Percentiles rank a stretch among this genome's conserved stretches.
phyloP scores from a whole-genome alignment of 2,113 vertebrate genomes.

The Heliornis fulica region DNA sequence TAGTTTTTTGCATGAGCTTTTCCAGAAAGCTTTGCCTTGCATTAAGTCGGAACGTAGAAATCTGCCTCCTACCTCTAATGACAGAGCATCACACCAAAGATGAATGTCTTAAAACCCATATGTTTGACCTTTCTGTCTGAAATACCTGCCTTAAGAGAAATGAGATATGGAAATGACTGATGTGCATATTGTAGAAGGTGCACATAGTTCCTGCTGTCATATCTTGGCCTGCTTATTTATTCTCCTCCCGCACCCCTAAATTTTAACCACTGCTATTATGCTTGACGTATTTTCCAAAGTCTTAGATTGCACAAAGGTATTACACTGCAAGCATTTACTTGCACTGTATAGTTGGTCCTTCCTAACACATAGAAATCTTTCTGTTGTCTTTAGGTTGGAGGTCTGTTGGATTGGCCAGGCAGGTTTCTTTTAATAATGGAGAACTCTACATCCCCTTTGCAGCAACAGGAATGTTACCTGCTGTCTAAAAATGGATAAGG shows the following conservation, averaged over 20 bases:
- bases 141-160: background rate
- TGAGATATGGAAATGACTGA: background rate
- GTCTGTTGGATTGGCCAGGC: background rate
- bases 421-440: background rate
- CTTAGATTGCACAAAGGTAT: background rate
- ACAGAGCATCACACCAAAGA: background rate
- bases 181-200: background rate
- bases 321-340: background rate
- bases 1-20: background rate
- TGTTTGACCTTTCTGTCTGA: background rate
- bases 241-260: background rate
- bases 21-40: background rate
- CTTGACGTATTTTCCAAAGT: background rate
- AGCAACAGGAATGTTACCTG: background rate
- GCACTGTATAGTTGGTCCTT: background rate
- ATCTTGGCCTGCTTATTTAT: background rate
- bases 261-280: background rate
- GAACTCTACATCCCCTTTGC: background rate
- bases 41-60: background rate
- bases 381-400: background rate
- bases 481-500: background rate
- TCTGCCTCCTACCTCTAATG: background rate
- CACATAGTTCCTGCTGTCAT: background rate
- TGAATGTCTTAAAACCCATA: background rate
- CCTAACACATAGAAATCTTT: background rate